phyloP scores from a whole-genome alignment of 1,140 invertebrate genomes.

The Dinoponera quadriceps region DNA sequence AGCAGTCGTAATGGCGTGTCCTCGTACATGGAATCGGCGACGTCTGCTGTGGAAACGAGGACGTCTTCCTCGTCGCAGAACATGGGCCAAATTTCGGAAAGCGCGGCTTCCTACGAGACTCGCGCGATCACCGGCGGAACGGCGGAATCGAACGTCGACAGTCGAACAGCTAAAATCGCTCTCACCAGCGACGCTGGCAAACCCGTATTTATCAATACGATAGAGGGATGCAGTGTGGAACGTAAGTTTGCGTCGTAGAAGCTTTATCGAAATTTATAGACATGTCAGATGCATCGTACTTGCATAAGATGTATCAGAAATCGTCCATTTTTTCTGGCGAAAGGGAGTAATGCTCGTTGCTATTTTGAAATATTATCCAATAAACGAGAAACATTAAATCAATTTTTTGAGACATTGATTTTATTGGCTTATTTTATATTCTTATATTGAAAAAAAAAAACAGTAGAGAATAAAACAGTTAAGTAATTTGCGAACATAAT shows the following conservation, averaged over 20 bases:
- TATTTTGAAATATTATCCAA: not conserved
- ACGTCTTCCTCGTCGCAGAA: slow-evolving; percentile 79
- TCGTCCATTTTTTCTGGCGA: not conserved
- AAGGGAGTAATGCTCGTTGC: not conserved
- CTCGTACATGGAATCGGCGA: slow-evolving; percentile 85
- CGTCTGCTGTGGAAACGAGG: slow-evolving; percentile 79
- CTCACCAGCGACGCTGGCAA: slow-evolving; percentile 86
- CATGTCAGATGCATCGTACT: not conserved
- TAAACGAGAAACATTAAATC: too few species aligned
- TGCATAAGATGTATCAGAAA: not conserved
- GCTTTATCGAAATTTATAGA: slow-evolving; percentile 20
- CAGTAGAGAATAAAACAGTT: too few species aligned
- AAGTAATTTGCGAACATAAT: too few species aligned
- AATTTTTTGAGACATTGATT: too few species aligned
- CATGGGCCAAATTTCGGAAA: slow-evolving; percentile 79
- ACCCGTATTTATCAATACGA: slow-evolving; percentile 90
- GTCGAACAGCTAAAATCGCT: slow-evolving; percentile 72
- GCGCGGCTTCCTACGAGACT: slow-evolving; percentile 82
- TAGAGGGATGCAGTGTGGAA: slow-evolving; percentile 91
- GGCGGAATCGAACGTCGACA: slow-evolving; percentile 68
- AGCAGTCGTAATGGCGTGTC: slow-evolving; percentile 84
- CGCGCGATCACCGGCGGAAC: slow-evolving; percentile 80
- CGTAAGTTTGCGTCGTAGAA: slow-evolving; percentile 87
- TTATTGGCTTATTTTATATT: too few species aligned
- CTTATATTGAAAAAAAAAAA: too few species aligned